Conservation (phyloP, 1,140 invertebrate genomes). For the Goniozus legneri region DNA sequence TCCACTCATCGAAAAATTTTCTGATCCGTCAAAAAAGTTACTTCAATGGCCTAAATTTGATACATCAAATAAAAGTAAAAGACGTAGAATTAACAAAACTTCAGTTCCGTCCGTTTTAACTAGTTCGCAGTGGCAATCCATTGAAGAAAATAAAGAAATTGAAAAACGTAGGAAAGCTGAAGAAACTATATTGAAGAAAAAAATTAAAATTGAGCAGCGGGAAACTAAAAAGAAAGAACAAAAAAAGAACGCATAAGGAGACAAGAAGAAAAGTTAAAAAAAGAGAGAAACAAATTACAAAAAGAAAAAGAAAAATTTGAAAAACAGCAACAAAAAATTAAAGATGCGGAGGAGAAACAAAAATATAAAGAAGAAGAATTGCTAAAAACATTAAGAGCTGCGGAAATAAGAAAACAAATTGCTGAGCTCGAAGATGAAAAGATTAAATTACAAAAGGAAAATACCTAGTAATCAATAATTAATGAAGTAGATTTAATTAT, state of each 20-base stretch:
- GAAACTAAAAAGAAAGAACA: neutral
- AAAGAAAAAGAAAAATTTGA: constrained; percentile 1
- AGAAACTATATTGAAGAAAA: neutral
- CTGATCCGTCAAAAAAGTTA: neutral
- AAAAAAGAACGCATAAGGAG: neutral
- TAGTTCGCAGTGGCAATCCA: neutral
- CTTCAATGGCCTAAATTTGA: neutral
- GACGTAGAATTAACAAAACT: neutral
- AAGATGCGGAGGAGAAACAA: neutral
- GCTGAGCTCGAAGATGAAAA: too few species aligned
- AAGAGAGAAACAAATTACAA: neutral
- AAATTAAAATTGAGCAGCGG: neutral
- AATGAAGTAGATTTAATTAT: too few species aligned
- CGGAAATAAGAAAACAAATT: neutral
- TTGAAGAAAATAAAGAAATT: neutral
- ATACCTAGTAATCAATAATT: too few species aligned
- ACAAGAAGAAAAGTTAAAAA: neutral
- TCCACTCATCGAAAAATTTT: neutral
- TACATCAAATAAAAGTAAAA: neutral
- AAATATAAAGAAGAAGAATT: neutral
- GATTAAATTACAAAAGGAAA: too few species aligned
- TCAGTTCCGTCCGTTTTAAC: neutral
- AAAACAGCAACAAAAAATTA: neutral
- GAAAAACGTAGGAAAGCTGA: neutral
- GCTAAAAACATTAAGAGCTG: neutral